These are phyloP conservation scores for Epistrophe eligans DNA, from an alignment of 2,888 invertebrate species.

Conservation along the genomic window DNA sequence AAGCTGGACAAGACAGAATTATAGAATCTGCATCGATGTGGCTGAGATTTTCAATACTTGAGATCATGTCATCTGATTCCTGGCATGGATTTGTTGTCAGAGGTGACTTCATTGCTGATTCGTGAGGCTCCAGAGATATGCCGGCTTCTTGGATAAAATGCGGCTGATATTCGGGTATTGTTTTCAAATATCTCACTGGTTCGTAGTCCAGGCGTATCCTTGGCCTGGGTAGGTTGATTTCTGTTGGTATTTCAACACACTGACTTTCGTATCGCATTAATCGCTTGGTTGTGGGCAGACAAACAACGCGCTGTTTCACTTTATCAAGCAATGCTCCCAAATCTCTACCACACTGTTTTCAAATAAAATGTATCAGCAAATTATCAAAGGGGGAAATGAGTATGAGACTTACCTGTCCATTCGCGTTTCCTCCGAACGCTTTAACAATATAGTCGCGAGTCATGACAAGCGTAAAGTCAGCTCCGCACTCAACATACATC, in stretches of 20 bases:
- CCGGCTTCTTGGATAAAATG: conserved; percentile 81
- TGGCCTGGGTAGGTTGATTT: conserved; percentile 82
- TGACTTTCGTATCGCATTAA: conserved; percentile 84
- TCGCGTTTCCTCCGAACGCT: conserved; percentile 84
- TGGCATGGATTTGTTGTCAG: conserved; percentile 77
- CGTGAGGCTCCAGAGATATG: conserved; percentile 79
- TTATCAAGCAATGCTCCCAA: conserved; percentile 81
- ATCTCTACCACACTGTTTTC: conserved; percentile 82
- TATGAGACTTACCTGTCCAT: conserved; percentile 80
- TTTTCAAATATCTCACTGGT: conserved; percentile 83
- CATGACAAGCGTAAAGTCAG: conserved; percentile 84
- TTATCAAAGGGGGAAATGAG: neutral
- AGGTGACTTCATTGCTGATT: conserved; percentile 59
- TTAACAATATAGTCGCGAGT: conserved; percentile 82
- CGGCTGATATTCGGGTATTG: conserved; percentile 82
- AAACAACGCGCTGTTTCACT: conserved; percentile 82
- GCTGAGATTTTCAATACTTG: conserved; percentile 83
- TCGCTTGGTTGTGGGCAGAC: conserved; percentile 83
- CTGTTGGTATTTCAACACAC: conserved; percentile 82
- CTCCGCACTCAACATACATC: conserved; percentile 83
- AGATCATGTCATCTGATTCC: conserved; percentile 82
- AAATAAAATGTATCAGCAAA: neutral
- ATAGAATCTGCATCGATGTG: conserved; percentile 80
- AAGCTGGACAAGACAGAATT: conserved; percentile 78
- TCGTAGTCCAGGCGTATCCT: conserved; percentile 81